Conservation (phyloP, 2,888 invertebrate genomes). For the Hemaris fuciformis region DNA sequence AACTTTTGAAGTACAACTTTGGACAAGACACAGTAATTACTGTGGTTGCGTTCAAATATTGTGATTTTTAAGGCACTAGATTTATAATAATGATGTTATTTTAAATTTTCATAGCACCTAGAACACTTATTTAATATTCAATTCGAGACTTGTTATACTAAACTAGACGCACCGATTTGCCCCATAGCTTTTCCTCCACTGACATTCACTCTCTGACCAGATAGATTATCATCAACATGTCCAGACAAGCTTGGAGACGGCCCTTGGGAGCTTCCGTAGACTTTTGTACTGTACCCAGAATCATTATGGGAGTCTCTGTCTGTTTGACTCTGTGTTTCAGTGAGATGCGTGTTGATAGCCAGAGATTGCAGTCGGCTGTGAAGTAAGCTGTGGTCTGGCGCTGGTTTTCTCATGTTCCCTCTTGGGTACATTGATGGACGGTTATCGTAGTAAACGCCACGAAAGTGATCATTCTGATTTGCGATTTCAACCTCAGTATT, state of each 20-base stretch:
- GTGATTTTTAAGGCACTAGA: not conserved
- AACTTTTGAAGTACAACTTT: too few species aligned
- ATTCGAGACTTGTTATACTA: slow-evolving; percentile 68
- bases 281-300: slow-evolving; percentile 92
- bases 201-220: slow-evolving; percentile 63
- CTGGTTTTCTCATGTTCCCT: slow-evolving; percentile 53
- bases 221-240: slow-evolving; percentile 71
- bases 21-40: too few species aligned
- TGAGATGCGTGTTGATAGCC: slow-evolving; percentile 74
- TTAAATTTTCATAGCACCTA: not conserved
- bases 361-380: slow-evolving; percentile 73
- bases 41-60: not conserved
- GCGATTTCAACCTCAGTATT: slow-evolving; percentile 76
- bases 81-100: not conserved
- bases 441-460: slow-evolving; percentile 65
- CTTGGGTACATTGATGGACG: slow-evolving; percentile 60
- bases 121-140: not conserved
- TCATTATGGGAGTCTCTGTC: slow-evolving; percentile 89
- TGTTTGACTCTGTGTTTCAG: slow-evolving; percentile 73
- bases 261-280: slow-evolving; percentile 89
- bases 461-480: slow-evolving; percentile 70
- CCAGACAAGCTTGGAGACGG: slow-evolving; percentile 89
- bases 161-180: slow-evolving; percentile 84
- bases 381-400: slow-evolving; percentile 66
- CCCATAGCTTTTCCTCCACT: slow-evolving; percentile 56